Conservation (phyloP, 2,797 vertebrate genomes). For the Syngnathus acus region DNA sequence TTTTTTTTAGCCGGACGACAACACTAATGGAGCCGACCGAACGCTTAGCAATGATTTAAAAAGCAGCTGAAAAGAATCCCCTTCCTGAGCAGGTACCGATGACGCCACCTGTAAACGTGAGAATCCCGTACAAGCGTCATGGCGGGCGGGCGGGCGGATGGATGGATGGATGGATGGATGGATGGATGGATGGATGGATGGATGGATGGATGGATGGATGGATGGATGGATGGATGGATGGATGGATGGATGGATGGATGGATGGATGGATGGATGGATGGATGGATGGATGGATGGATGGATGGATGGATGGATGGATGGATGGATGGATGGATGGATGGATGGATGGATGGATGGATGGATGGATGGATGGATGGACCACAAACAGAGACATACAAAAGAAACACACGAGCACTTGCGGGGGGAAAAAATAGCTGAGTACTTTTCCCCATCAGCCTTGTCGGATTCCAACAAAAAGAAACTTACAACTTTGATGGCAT, state of each 20-base stretch:
- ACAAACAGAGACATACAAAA: not conserved
- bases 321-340: too few species aligned
- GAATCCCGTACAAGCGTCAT: not conserved
- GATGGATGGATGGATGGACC: not conserved
- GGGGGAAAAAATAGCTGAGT: slow-evolving; percentile 14
- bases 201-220: too few species aligned
- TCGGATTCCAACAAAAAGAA: slow-evolving; percentile 32
- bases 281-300: too few species aligned
- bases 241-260: too few species aligned
- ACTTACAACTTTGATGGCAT: slow-evolving; percentile 36
- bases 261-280: too few species aligned
- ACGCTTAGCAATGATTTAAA: slow-evolving; percentile 12
- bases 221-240: too few species aligned
- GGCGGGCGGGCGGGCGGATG: not conserved
- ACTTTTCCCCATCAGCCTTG: slow-evolving; percentile 27
- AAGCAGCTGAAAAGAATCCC: slow-evolving; percentile 7
- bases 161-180: too few species aligned
- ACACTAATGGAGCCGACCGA: slow-evolving; percentile 47
- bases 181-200: too few species aligned
- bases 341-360: too few species aligned
- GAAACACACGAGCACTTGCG: slow-evolving; percentile 37
- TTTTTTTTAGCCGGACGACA: slow-evolving; percentile 52
- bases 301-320: too few species aligned
- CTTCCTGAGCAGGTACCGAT: not conserved
- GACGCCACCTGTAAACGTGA: not conserved